phyloP scores from a whole-genome alignment of 30 jellyfish, hydroid and myxozoan genomes.

The Aurelia aurita region DNA sequence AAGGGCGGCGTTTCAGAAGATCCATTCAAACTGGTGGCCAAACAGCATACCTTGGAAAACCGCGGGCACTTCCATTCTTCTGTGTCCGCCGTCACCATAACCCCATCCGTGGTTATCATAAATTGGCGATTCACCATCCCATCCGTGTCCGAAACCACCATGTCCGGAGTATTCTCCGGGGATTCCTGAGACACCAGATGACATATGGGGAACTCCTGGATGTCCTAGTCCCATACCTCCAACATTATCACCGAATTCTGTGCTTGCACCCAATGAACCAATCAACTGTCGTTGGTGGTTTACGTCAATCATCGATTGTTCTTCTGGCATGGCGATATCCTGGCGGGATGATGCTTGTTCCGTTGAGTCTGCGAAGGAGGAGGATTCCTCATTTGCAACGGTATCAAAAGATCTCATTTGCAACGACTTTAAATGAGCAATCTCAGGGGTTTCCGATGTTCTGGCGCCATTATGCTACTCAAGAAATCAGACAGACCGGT shows the following conservation, averaged over 20 bases:
- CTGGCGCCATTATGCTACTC: no score
- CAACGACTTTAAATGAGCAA: background rate
- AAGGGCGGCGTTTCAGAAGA: no score
- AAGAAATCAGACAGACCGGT: no score
- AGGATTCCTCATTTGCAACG: background rate
- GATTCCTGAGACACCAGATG: slow-evolving; percentile 95
- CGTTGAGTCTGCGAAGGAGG: slow-evolving; percentile 42
- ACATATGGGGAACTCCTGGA: slow-evolving; percentile 98
- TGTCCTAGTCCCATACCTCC: slow-evolving; percentile 99
- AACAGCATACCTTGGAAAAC: slow-evolving; percentile 3
- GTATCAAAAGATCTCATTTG: background rate
- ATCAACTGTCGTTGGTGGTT: slow-evolving; percentile 91
- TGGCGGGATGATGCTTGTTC: slow-evolving; percentile 76
- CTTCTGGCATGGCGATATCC: slow-evolving; percentile 98
- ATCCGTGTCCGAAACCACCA: slow-evolving; percentile 96
- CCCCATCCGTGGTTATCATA: slow-evolving; percentile 83
- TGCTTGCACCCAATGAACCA: slow-evolving; percentile 98
- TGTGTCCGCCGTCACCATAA: slow-evolving; percentile 69
- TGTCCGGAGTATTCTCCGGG: slow-evolving; percentile 98
- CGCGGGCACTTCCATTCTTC: slow-evolving; percentile 24
- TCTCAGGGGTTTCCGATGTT: no score
- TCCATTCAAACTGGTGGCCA: no score
- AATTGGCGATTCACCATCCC: slow-evolving; percentile 97
- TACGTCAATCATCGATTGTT: slow-evolving; percentile 92
- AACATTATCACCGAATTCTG: slow-evolving; percentile 92